Conservation (phyloP, 2,113 vertebrate genomes). For the Melanostigma gelatinosum region DNA sequence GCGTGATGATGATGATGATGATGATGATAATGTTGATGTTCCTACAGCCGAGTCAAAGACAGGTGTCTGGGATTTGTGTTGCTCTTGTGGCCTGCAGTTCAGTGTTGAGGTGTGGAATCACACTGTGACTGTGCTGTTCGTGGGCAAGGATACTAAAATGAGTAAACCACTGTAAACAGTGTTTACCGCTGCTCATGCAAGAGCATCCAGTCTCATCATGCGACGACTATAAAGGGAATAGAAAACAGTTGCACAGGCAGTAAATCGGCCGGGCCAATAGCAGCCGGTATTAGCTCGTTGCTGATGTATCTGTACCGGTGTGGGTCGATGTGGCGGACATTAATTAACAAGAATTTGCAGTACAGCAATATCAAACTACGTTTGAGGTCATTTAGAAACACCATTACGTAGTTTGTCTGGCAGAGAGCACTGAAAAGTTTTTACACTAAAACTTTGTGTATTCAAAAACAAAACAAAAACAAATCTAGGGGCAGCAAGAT, state of each 20-base stretch:
- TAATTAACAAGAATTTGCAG: not conserved
- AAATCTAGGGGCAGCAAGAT: not conserved
- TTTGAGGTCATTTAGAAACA: not conserved
- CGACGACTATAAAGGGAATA: not conserved
- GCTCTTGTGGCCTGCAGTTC: not conserved
- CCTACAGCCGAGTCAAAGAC: constrained; percentile 24
- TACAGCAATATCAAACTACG: not conserved
- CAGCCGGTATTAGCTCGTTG: not conserved
- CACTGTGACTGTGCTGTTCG: not conserved
- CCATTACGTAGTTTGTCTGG: not conserved
- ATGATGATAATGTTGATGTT: constrained; percentile 28
- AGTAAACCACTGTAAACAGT: constrained; percentile 1
- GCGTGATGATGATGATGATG: not conserved
- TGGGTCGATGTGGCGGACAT: not conserved
- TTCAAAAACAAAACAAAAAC: not conserved
- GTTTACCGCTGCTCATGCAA: not conserved
- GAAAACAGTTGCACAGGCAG: not conserved
- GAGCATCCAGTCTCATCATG: not conserved
- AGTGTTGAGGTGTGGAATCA: not conserved
- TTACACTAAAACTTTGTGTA: not conserved
- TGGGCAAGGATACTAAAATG: not conserved
- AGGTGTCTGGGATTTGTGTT: constrained; percentile 35
- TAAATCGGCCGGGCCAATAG: not conserved
- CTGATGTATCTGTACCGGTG: not conserved
- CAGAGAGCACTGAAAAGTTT: not conserved